phyloP scores from a whole-genome alignment of 2,888 invertebrate genomes.

The Vannuccia rotundouncinata region DNA sequence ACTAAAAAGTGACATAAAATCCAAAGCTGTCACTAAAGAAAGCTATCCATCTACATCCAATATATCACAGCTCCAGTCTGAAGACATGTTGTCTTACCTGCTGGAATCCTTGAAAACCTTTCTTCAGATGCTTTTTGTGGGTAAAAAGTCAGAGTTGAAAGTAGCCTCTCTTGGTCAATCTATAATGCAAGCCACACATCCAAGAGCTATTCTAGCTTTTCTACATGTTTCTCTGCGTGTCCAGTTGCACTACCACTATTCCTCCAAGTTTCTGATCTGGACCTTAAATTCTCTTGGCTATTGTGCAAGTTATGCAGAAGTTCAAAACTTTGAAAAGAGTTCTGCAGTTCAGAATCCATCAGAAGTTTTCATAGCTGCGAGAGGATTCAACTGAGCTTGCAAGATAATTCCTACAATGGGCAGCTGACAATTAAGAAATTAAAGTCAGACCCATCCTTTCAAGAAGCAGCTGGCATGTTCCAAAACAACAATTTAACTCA shows the following conservation, averaged over 20 bases:
- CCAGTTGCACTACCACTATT: slow-evolving; percentile 43
- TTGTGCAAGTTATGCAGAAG: background rate
- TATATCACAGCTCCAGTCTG: slow-evolving; percentile 30
- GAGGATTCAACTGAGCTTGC: background rate
- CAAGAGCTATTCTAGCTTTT: slow-evolving; percentile 42
- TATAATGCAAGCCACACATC: slow-evolving; percentile 42
- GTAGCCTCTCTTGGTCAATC: slow-evolving; percentile 43
- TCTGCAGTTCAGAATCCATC: background rate
- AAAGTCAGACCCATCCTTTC: slow-evolving; percentile 21
- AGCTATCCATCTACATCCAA: slow-evolving; percentile 41
- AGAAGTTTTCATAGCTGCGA: background rate
- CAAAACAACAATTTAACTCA: slow-evolving; percentile 16
- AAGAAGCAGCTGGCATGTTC: slow-evolving; percentile 21
- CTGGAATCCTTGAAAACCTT: slow-evolving; percentile 40
- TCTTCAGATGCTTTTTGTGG: slow-evolving; percentile 36
- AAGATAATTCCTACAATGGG: background rate
- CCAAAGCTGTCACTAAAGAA: slow-evolving; percentile 29
- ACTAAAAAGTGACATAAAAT: slow-evolving; percentile 43
- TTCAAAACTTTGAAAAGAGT: slow-evolving; percentile 5
- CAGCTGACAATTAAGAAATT: slow-evolving; percentile 19
- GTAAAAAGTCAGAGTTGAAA: slow-evolving; percentile 36
- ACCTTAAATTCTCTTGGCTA: slow-evolving; percentile 43
- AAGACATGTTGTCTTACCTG: slow-evolving; percentile 32
- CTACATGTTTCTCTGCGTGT: slow-evolving; percentile 43
- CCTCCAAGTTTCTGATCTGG: slow-evolving; percentile 43